Percentiles rank a stretch among this genome's conserved stretches.
Conservation (phyloP, 1,140 invertebrate species). For the Leptinotarsa lineolata region DNA sequence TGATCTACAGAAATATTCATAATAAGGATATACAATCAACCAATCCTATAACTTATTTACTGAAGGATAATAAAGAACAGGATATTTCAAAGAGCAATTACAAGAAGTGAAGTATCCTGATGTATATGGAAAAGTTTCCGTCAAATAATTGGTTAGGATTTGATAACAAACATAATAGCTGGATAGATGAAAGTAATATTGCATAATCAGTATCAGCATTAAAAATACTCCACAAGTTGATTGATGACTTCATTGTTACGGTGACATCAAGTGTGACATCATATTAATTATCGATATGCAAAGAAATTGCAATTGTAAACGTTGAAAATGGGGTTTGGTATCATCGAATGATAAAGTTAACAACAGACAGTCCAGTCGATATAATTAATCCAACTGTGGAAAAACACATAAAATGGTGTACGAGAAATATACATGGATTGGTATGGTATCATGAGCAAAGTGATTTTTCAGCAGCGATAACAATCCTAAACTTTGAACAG, state of each 20-base stretch:
- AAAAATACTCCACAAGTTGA: not conserved
- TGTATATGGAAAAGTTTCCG: not conserved
- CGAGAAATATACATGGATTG: not conserved
- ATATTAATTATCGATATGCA: not conserved
- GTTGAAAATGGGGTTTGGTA: not conserved
- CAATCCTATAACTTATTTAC: not conserved
- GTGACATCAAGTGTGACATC: not conserved
- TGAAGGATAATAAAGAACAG: not conserved
- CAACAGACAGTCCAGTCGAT: too few relatives aligned
- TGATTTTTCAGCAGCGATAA: not conserved
- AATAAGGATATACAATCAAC: not conserved
- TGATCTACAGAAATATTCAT: not conserved
- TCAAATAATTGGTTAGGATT: not conserved
- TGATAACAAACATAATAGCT: not conserved
- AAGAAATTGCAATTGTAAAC: not conserved
- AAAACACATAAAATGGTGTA: not conserved
- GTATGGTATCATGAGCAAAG: not conserved
- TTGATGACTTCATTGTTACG: not conserved
- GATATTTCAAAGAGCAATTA: not conserved
- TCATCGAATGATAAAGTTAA: not conserved
- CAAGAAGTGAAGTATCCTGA: not conserved
- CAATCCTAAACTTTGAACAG: not conserved
- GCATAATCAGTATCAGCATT: not conserved
- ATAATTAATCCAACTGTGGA: too few relatives aligned
- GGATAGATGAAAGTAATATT: not conserved